Evolutionary conservation across 2,113 vertebrate genomes (phyloP).

Genomic region (Ursus arctos): DNA sequence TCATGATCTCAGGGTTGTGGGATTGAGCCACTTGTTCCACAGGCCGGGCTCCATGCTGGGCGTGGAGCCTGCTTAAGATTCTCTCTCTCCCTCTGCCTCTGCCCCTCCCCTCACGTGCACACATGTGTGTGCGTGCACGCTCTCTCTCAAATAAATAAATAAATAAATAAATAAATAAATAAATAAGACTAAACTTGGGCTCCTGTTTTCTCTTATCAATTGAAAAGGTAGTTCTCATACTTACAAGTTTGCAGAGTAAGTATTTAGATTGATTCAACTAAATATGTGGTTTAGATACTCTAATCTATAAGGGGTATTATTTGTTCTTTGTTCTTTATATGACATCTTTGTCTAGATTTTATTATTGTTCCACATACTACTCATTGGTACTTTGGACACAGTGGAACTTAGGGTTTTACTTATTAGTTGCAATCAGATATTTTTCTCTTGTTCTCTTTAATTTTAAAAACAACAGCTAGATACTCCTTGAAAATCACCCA

Average conservation of each 20-base stretch:
- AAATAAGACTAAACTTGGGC: not conserved
- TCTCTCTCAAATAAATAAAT: too few species aligned
- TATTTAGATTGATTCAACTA: not conserved
- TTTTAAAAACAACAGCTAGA: not conserved
- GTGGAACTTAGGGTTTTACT: not conserved
- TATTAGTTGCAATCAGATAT: not conserved
- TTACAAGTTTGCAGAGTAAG: not conserved
- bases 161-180: too few species aligned
- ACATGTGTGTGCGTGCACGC: rapidly evolving
- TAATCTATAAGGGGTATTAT: not conserved
- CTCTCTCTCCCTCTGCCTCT: not conserved
- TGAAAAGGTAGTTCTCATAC: not conserved
- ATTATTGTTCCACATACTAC: not conserved
- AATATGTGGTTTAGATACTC: not conserved
- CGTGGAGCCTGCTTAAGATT: not conserved
- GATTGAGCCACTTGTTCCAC: not conserved
- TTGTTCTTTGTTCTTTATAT: not conserved
- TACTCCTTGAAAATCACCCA: not conserved
- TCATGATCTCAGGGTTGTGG: not conserved
- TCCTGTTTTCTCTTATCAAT: not conserved
- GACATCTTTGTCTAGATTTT: not conserved
- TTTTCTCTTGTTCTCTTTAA: not conserved
- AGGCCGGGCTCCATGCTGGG: not conserved
- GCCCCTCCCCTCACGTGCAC: not conserved
- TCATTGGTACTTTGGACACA: not conserved